Base-by-base conservation (phyloP, 2,888 invertebrate genomes). In the Sclerodermus sp. region DNA sequence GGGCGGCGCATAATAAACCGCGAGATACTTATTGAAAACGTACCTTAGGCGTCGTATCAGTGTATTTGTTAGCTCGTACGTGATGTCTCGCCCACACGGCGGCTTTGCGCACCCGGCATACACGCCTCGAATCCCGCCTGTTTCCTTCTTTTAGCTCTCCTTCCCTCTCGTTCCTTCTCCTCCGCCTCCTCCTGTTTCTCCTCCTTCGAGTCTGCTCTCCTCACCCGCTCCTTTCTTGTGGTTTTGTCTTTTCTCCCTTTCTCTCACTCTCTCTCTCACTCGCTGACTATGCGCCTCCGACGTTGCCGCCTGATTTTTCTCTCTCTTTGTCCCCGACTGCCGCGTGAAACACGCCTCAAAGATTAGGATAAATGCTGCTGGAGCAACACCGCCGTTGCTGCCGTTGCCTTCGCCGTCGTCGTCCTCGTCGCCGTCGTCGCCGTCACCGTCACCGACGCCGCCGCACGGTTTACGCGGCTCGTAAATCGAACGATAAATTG, bases 401-500 rank as follows among this genome's bases (percentile, higher is more conserved):
- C n/a, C n/a, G n/a, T n/a, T n/a, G n/a, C n/a, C n/a, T n/a, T n/a
- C n/a, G n/a, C n/a, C n/a, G n/a, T n/a, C n/a, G n/a, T n/a, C n/a
- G n/a, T n/a, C n/a, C n/a, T n/a, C n/a, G n/a, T n/a, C n/a, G n/a
- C n/a, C n/a, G 12, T 31, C 31, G 12, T 31, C 31, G 12, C 12
- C 31, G 12, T 31, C 31, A 31, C 12, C 31, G 12, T 31, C 45
- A 34, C 38, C 42, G 48, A 16, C 45, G 47, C 4, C n/a, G 34
- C 4, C 8, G 23, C 23, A 5, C 53, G 50, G 55, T 67, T 67
- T 63, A 62, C 60, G 58, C 58, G 55, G 42, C 55, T 61, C 56
- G 57, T 66, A 68, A 68, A 68, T 68, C 68, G 64, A 65, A 66
- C 62, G 60, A 66, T 66, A 66, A 68, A 68, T 68, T 57, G 67